Percentiles rank a stretch among this genome's conserved stretches.
These are phyloP conservation scores for Girardia tigrina DNA, from an alignment of 2,888 invertebrate genomes.

Conservation along the genomic window DNA sequence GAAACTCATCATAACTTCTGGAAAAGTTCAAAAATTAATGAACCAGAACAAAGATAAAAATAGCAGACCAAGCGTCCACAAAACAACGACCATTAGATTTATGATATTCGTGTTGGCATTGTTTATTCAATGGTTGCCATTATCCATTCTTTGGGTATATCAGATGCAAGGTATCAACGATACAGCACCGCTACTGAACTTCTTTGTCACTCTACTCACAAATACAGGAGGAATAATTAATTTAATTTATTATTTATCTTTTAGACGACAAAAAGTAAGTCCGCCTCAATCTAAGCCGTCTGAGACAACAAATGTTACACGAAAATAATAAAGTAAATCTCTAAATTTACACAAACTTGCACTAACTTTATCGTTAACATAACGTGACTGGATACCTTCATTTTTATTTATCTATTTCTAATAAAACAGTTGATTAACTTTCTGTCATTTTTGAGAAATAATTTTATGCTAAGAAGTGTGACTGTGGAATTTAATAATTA, in stretches of 20 bases:
- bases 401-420: no score
- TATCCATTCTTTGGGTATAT: conserved; percentile 12
- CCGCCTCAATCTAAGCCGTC: neutral
- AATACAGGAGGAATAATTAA: neutral
- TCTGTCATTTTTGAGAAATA: no score
- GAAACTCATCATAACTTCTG: neutral
- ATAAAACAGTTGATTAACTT: no score
- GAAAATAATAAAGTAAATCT: no score
- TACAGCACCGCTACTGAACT: neutral
- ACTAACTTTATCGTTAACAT: no score
- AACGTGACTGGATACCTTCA: no score
- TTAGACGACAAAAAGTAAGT: neutral
- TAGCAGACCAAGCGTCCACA: neutral
- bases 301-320: neutral
- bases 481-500: no score
- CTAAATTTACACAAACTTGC: no score
- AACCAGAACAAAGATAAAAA: neutral
- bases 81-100: neutral
- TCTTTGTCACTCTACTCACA: neutral
- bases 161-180: conserved; percentile 13
- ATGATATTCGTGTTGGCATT: neutral
- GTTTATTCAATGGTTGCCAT: conserved; percentile 14
- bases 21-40: conserved; percentile 7
- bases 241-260: conserved; percentile 10
- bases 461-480: no score